A percentile compares a stretch with the other conserved stretches of the same genome.
These are phyloP conservation scores for Brachypterus glaber DNA, from an alignment of 2,888 invertebrate genomes.

Conservation along the genomic window DNA sequence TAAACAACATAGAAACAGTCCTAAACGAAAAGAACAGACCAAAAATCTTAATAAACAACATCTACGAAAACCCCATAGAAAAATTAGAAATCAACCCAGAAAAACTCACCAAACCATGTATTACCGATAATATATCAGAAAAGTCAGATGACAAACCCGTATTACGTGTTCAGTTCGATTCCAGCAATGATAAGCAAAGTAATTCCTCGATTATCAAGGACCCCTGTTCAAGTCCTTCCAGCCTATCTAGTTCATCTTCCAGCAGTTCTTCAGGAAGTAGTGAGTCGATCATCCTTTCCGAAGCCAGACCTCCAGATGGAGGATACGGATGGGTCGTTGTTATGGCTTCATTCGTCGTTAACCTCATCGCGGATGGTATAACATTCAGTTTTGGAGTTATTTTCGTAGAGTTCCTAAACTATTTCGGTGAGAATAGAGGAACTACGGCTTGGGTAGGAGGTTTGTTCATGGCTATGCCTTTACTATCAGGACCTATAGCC, in stretches of 20 bases:
- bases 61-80: slow-evolving; percentile 19
- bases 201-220: slow-evolving; percentile 20
- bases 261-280: slow-evolving; percentile 45
- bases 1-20: slow-evolving; percentile 11
- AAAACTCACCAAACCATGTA: slow-evolving; percentile 7
- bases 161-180: slow-evolving; percentile 53
- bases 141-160: slow-evolving; percentile 33
- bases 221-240: slow-evolving; percentile 23
- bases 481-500: slow-evolving; percentile 76
- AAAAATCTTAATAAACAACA: slow-evolving; percentile 20
- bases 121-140: neutral
- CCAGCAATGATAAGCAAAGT: slow-evolving; percentile 36
- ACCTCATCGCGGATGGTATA: slow-evolving; percentile 85
- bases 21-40: slow-evolving; percentile 22
- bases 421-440: slow-evolving; percentile 75
- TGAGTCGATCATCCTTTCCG: slow-evolving; percentile 54
- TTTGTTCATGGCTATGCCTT: slow-evolving; percentile 84
- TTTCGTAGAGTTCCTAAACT: slow-evolving; percentile 73
- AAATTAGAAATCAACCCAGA: slow-evolving; percentile 11
- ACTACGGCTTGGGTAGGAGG: slow-evolving; percentile 87
- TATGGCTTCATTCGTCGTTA: slow-evolving; percentile 78
- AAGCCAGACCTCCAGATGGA: slow-evolving; percentile 72
- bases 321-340: slow-evolving; percentile 94
- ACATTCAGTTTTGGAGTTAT: slow-evolving; percentile 89
- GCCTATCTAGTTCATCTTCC: slow-evolving; percentile 37